Percentiles rank a stretch among this genome's conserved stretches.
Evolutionary conservation across 2,113 vertebrate species (phyloP).

Genomic region (Myocastor coypus): DNA sequence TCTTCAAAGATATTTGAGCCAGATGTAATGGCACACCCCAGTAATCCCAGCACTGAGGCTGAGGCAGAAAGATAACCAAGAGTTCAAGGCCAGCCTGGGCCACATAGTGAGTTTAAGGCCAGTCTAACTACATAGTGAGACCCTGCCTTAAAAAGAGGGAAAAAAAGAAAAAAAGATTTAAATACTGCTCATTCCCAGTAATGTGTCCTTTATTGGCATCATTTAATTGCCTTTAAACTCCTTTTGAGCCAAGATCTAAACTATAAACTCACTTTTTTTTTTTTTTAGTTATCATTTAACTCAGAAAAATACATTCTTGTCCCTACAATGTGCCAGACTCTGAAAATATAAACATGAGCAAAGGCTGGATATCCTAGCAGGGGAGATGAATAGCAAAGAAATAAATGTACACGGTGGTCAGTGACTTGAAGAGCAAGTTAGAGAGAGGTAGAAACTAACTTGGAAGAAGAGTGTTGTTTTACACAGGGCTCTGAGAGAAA

Average conservation of each 20-base stretch:
- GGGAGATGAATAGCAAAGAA: neutral
- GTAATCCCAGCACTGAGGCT: no score
- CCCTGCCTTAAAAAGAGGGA: no score
- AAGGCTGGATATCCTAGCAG: neutral
- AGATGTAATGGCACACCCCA: no score
- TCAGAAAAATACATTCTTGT: neutral
- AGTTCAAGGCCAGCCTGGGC: no score
- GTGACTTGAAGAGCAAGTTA: neutral
- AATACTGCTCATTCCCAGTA: neutral
- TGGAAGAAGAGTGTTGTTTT: neutral
- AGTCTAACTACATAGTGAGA: no score
- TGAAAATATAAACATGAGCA: slow-evolving; percentile 25
- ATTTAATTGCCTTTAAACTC: neutral
- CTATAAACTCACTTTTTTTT: slow-evolving; percentile 4
- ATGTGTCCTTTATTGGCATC: neutral
- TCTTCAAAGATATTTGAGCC: neutral
- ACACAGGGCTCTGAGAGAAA: neutral
- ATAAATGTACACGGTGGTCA: neutral
- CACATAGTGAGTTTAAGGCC: no score
- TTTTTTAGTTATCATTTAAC: neutral
- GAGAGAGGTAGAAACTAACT: neutral
- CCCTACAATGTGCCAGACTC: neutral
- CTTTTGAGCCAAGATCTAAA: neutral
- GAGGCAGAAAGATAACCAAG: no score
- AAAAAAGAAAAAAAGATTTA: neutral